These are phyloP conservation scores for Arrhopalites spinosus DNA, from an alignment of 2,888 invertebrate species.

Conservation along the genomic window DNA sequence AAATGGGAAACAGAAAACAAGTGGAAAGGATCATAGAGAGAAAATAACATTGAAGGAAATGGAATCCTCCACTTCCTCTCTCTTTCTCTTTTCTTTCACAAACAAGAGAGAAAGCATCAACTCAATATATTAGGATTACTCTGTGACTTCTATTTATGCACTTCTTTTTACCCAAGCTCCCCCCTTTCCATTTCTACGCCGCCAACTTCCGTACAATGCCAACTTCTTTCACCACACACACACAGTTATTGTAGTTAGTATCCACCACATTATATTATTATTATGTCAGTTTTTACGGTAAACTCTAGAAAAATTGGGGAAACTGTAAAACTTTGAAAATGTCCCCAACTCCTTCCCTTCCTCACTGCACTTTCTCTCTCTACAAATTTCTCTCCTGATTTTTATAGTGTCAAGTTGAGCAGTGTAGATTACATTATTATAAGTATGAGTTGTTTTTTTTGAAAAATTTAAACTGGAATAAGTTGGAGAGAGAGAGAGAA, in stretches of 20 bases:
- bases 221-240: too few relatives aligned
- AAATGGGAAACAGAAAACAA: neutral
- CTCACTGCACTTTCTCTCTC: neutral
- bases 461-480: too few relatives aligned
- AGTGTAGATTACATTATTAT: too few relatives aligned
- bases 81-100: too few relatives aligned
- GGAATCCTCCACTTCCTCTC: neutral
- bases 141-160: conserved; percentile 15
- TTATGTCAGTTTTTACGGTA: too few relatives aligned
- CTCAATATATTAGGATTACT: conserved; percentile 15
- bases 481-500: too few relatives aligned
- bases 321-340: conserved; percentile 12
- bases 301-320: too few relatives aligned
- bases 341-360: neutral
- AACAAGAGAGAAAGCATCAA: neutral
- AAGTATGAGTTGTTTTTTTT: too few relatives aligned
- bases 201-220: too few relatives aligned
- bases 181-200: neutral
- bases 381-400: neutral
- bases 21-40: neutral
- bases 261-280: too few relatives aligned
- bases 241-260: too few relatives aligned
- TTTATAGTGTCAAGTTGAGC: too few relatives aligned
- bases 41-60: neutral
- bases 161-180: neutral